Evolutionary conservation across 30 jellyfish, hydroid and myxozoan species (phyloP).

Genomic region (Cassiopea andromeda): DNA sequence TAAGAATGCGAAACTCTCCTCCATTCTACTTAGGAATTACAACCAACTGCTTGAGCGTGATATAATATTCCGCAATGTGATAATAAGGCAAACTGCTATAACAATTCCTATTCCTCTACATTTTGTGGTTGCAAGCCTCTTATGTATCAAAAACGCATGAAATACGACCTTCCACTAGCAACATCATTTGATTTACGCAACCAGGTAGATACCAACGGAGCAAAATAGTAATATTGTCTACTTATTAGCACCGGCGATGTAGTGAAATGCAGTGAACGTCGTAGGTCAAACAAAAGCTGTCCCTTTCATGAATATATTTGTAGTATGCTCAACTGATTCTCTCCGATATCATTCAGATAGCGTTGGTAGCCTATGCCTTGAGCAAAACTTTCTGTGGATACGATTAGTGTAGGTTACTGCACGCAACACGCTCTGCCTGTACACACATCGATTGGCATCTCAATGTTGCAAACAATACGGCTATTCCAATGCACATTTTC

Average conservation of each 20-base stretch:
- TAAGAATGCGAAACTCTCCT: constrained; percentile 2
- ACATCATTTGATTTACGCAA: not conserved
- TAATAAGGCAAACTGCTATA: not conserved
- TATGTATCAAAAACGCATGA: constrained; percentile 19
- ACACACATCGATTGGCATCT: constrained; percentile 61
- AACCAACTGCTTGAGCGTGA: not conserved
- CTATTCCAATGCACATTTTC: constrained; percentile 31
- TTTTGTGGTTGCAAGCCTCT: not conserved
- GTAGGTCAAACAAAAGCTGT: not conserved
- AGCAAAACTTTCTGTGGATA: not conserved
- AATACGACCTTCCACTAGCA: constrained; percentile 7
- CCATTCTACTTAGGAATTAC: constrained; percentile 4
- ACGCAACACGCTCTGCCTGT: constrained; percentile 60
- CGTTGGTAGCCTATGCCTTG: not conserved
- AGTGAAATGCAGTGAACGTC: not conserved
- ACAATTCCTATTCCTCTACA: not conserved
- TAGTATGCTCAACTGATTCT: not conserved
- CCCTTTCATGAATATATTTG: not conserved
- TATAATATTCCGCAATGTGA: not conserved
- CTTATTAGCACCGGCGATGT: not conserved
- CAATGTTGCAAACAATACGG: constrained; percentile 52
- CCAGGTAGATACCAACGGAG: not conserved
- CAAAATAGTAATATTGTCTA: not conserved
- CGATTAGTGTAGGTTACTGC: constrained; percentile 5
- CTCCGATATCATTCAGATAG: not conserved